phyloP scores from a whole-genome alignment of 2,888 invertebrate species.

The Parascotia fuliginaria region DNA sequence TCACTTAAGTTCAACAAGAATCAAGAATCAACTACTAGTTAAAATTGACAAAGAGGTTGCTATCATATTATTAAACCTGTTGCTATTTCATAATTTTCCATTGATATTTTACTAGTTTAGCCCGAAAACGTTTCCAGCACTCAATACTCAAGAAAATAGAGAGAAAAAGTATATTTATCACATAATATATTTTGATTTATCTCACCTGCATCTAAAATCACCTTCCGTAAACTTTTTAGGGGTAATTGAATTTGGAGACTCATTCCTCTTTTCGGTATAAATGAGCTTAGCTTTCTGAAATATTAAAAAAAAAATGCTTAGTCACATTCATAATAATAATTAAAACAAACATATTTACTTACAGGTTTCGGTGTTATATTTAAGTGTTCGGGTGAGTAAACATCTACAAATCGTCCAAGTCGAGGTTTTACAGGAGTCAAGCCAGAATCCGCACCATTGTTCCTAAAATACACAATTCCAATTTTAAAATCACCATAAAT shows the following conservation, averaged over 20 bases:
- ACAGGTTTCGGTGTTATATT: constrained; percentile 77
- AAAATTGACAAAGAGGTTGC: neutral
- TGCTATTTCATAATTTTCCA: neutral
- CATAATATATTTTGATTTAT: too few relatives aligned
- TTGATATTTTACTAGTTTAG: neutral
- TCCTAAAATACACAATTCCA: constrained; percentile 52
- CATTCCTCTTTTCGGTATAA: constrained; percentile 60
- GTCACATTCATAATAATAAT: neutral
- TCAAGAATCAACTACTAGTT: neutral
- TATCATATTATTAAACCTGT: neutral
- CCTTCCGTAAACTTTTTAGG: constrained; percentile 61
- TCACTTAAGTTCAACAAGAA: too few relatives aligned
- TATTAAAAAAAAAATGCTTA: neutral
- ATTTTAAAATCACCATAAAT: constrained; percentile 27
- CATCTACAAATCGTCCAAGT: constrained; percentile 74
- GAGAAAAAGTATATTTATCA: too few relatives aligned
- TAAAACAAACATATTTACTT: constrained; percentile 47
- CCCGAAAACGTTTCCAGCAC: too few relatives aligned
- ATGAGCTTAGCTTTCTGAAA: constrained; percentile 59
- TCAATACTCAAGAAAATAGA: too few relatives aligned
- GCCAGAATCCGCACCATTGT: constrained; percentile 52
- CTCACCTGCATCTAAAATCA: constrained; percentile 73
- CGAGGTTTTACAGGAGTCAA: constrained; percentile 71
- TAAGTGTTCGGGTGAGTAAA: constrained; percentile 81
- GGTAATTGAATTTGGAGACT: constrained; percentile 60